Percentiles rank a stretch among this genome's conserved stretches.
These are phyloP conservation scores for Hylaeus anthracinus DNA, from an alignment of 1,140 invertebrate species.

Conservation along the genomic window DNA sequence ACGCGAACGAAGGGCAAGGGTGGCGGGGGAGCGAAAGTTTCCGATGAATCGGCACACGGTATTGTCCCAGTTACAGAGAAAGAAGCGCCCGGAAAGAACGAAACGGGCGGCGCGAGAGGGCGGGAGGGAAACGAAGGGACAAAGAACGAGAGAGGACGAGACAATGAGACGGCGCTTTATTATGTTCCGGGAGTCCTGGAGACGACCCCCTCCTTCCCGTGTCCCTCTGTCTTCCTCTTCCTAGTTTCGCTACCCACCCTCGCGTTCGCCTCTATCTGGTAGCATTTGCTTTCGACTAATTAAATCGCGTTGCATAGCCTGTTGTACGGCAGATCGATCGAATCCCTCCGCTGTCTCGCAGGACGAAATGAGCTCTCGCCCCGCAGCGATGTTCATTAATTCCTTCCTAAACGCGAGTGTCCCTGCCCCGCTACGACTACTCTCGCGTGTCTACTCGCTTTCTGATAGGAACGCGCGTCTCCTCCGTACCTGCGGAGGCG, in stretches of 20 bases:
- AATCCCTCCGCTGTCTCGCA: neutral
- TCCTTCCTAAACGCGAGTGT: constrained; percentile 23
- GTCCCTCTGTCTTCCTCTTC: neutral
- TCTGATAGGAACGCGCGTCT: no score
- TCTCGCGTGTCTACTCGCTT: neutral
- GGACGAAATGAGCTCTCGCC: constrained; percentile 50
- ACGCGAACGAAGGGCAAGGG: neutral
- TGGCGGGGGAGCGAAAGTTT: constrained; percentile 21
- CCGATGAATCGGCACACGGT: constrained; percentile 49
- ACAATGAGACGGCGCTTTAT: constrained; percentile 58
- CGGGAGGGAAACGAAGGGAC: neutral
- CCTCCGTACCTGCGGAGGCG: no score
- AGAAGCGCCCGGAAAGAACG: constrained; percentile 38
- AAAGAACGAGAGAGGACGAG: constrained; percentile 24
- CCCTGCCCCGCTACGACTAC: neutral
- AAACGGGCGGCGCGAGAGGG: neutral
- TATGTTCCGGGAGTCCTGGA: constrained; percentile 52
- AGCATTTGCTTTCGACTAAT: constrained; percentile 61
- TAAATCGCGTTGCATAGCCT: constrained; percentile 49
- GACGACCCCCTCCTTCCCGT: constrained; percentile 10
- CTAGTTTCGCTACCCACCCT: neutral
- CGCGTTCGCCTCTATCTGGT: constrained; percentile 17
- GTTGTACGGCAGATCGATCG: constrained; percentile 30
- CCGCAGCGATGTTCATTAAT: constrained; percentile 39
- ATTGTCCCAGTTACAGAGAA: constrained; percentile 49